phyloP scores from a whole-genome alignment of 2,888 invertebrate species.

The Sturmia bella region DNA sequence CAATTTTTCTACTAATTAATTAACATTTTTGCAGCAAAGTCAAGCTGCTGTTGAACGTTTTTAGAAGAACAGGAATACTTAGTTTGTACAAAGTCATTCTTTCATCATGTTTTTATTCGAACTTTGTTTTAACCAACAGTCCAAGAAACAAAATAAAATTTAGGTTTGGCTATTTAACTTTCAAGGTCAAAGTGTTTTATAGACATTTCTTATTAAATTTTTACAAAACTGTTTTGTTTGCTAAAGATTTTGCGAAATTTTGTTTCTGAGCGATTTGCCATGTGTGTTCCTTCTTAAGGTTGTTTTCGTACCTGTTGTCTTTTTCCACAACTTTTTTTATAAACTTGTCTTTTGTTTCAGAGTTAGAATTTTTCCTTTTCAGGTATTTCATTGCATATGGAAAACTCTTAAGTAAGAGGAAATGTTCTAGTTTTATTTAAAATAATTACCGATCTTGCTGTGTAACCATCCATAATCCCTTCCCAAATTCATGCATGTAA shows the following conservation, averaged over 20 bases:
- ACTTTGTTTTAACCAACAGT: not conserved
- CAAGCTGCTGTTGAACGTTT: conserved; percentile 49
- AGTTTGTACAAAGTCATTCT: conserved; percentile 28
- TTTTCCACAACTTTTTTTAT: conserved; percentile 17
- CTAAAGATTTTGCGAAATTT: too few relatives aligned
- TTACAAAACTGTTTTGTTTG: not conserved
- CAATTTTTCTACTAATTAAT: conserved; percentile 64
- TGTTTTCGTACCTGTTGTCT: conserved; percentile 23
- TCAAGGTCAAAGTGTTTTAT: conserved; percentile 60
- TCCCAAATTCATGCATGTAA: conserved; percentile 79
- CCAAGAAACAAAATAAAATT: conserved; percentile 43
- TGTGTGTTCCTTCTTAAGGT: conserved; percentile 14
- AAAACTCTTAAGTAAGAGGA: not conserved
- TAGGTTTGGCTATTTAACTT: conserved; percentile 35
- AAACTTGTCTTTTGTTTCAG: conserved; percentile 43
- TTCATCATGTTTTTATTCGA: not conserved
- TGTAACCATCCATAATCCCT: conserved; percentile 74
- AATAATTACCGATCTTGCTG: conserved; percentile 76
- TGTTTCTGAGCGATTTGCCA: too few relatives aligned
- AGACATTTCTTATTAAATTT: conserved; percentile 12
- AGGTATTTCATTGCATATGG: conserved; percentile 9
- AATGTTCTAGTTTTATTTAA: conserved; percentile 57
- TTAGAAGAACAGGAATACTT: conserved; percentile 5
- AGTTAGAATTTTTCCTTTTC: conserved; percentile 60
- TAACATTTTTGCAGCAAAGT: conserved; percentile 32